Percentiles rank a stretch among this genome's conserved stretches.
Conservation (phyloP, 2,113 vertebrate species). For the Narcine bancroftii region DNA sequence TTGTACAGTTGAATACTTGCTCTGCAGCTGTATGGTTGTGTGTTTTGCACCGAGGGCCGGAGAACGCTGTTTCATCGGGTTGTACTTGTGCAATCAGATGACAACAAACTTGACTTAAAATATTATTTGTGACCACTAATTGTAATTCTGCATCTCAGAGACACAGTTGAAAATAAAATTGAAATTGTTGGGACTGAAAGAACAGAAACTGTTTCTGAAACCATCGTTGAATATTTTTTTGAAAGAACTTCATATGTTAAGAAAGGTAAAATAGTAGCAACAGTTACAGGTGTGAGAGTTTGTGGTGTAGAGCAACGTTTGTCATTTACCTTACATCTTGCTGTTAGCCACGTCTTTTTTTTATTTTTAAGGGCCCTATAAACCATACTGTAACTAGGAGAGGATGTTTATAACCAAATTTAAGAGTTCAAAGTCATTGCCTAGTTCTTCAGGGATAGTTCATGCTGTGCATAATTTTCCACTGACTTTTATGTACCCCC, state of each 20-base stretch:
- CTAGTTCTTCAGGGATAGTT: slow-evolving; percentile 29
- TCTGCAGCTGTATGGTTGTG: too few species aligned
- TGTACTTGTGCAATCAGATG: too few species aligned
- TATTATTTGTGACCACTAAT: neutral
- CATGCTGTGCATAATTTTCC: neutral
- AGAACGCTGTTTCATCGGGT: too few species aligned
- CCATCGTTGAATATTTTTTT: neutral
- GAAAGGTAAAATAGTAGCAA: neutral
- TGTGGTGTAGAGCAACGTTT: slow-evolving; percentile 24
- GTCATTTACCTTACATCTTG: slow-evolving; percentile 17
- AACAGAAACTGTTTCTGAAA: neutral
- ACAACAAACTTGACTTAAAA: too few species aligned
- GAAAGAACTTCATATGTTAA: neutral
- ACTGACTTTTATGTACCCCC: slow-evolving; percentile 5
- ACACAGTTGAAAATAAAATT: neutral
- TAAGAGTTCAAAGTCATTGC: slow-evolving; percentile 25
- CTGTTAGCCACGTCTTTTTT: slow-evolving; percentile 28
- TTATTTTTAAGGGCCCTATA: neutral
- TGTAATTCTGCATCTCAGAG: neutral
- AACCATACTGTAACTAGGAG: slow-evolving; percentile 10
- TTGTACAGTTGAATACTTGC: too few species aligned
- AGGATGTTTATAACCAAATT: slow-evolving; percentile 36
- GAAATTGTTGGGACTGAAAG: neutral
- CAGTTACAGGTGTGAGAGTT: slow-evolving; percentile 11
- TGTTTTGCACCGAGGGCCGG: too few species aligned